Conservation (phyloP, 2,888 invertebrate species). For the Rhaphigaster nebulosa region DNA sequence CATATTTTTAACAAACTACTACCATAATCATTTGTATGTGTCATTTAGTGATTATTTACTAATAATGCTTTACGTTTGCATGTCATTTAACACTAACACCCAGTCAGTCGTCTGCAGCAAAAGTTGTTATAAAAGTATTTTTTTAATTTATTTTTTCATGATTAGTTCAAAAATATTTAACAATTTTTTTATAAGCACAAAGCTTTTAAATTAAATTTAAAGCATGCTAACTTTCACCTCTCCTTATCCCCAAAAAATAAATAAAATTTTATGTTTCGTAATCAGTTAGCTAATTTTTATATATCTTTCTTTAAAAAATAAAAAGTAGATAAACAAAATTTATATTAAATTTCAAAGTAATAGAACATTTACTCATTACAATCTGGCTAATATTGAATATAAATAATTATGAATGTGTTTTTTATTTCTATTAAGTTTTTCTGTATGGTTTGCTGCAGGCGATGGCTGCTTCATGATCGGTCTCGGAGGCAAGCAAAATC, state of each 20-base stretch:
- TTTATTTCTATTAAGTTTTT: constrained; percentile 32
- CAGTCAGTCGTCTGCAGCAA: constrained; percentile 66
- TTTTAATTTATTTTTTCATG: constrained; percentile 56
- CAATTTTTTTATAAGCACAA: constrained; percentile 48
- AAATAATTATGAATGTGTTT: constrained; percentile 47
- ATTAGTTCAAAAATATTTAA: constrained; percentile 46
- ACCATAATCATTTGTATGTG: background rate
- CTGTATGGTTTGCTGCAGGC: constrained; percentile 78
- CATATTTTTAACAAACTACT: background rate
- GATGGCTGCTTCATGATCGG: constrained; percentile 98
- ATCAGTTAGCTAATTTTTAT: constrained; percentile 40
- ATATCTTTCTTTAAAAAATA: background rate
- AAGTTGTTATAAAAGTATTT: constrained; percentile 61
- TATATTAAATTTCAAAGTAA: background rate
- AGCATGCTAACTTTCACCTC: constrained; percentile 18
- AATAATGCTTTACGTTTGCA: constrained; percentile 61
- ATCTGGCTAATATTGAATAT: constrained; percentile 19
- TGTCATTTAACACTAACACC: constrained; percentile 62
- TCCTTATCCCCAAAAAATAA: constrained; percentile 18
- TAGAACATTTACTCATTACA: background rate
- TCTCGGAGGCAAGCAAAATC: constrained; percentile 87
- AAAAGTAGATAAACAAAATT: background rate
- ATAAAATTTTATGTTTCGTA: background rate
- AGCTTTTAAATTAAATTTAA: constrained; percentile 40
- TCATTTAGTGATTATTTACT: constrained; percentile 42